A percentile compares a stretch with the other conserved stretches of the same genome.
Conservation (phyloP, 2,888 invertebrate species). For the Scelioninae gen. 2 region DNA sequence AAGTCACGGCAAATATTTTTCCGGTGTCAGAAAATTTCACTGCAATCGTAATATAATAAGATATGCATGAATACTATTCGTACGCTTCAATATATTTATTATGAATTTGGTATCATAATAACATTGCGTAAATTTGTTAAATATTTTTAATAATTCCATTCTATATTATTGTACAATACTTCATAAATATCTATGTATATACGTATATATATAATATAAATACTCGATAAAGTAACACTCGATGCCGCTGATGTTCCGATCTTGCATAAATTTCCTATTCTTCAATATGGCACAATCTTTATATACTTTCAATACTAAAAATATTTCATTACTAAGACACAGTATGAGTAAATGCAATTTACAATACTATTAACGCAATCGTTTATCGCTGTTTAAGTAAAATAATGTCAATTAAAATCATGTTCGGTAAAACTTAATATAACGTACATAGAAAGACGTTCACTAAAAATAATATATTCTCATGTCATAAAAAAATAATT, state of each 20-base stretch:
- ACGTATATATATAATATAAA: too few species aligned
- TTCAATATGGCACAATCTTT: conserved; percentile 44
- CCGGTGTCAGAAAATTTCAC: too few species aligned
- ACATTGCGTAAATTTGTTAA: background rate
- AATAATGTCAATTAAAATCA: background rate
- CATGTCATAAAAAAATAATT: too few species aligned
- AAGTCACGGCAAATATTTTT: too few species aligned
- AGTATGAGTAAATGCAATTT: conserved; percentile 30
- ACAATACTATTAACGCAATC: conserved; percentile 21
- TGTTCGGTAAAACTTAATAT: background rate
- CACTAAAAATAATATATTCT: too few species aligned
- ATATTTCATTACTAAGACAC: conserved; percentile 32
- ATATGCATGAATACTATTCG: too few species aligned
- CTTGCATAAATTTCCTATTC: conserved; percentile 38
- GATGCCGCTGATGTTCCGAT: conserved; percentile 23
- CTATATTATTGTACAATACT: too few species aligned
- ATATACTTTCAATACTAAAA: conserved; percentile 30
- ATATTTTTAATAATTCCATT: conserved; percentile 7
- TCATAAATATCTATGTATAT: too few species aligned
- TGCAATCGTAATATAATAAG: too few species aligned
- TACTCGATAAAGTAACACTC: conserved; percentile 11
- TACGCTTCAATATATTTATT: too few species aligned
- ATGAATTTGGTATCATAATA: conserved; percentile 6
- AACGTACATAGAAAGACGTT: too few species aligned
- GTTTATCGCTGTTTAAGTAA: background rate